Evolutionary conservation across 2,888 invertebrate species (phyloP).

Genomic region (Eupithecia tripunctaria): DNA sequence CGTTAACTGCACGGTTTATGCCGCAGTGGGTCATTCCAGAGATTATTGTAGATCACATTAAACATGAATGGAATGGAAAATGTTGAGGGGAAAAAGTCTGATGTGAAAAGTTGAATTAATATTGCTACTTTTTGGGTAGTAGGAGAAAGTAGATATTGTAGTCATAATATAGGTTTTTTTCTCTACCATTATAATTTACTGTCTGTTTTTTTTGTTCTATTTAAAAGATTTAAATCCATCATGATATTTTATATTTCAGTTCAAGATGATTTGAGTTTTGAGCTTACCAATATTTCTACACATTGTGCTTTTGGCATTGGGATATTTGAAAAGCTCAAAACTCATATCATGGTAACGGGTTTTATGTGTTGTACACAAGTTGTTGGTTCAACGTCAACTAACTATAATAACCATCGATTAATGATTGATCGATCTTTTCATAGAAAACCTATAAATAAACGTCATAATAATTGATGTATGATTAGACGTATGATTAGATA

Average conservation of each 20-base stretch:
- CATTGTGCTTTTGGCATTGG: no score
- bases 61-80: conserved; percentile 10
- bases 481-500: no score
- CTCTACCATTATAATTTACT: no score
- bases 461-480: no score
- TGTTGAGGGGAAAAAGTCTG: background rate
- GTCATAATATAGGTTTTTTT: background rate
- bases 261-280: no score
- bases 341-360: background rate
- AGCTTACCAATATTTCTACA: no score
- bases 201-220: background rate
- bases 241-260: no score
- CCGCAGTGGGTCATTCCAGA: conserved; percentile 5
- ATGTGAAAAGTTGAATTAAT: background rate
- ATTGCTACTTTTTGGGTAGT: background rate
- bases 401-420: background rate
- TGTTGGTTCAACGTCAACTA: background rate
- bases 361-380: background rate
- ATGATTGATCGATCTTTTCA: no score
- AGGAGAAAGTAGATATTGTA: background rate
- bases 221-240: no score
- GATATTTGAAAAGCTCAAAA: no score
- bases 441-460: background rate
- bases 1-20: conserved; percentile 35
- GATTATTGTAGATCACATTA: conserved; percentile 12